Percentiles rank a stretch among this genome's conserved stretches.
Evolutionary conservation across 2,888 invertebrate species (phyloP).

Genomic region (Dorcus hopei): DNA sequence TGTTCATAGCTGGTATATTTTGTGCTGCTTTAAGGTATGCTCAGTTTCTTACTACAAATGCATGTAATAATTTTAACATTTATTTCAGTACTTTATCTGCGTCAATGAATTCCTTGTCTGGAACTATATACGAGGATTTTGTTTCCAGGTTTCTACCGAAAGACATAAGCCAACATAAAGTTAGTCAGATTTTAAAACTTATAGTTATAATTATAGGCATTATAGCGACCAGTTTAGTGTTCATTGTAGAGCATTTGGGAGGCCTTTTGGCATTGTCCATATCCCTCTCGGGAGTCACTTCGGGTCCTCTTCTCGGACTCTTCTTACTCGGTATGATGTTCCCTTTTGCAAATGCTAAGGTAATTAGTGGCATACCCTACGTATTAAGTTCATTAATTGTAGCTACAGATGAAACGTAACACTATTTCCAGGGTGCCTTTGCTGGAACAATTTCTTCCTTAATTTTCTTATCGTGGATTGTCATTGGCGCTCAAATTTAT

Average conservation of each 20-base stretch:
- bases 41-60: background rate
- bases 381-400: background rate
- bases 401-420: no score
- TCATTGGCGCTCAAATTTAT: constrained; percentile 30
- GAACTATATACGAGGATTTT: constrained; percentile 61
- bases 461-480: constrained; percentile 16
- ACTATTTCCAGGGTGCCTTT: constrained; percentile 3
- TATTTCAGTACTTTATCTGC: constrained; percentile 18
- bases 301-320: constrained; percentile 63
- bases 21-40: constrained; percentile 63
- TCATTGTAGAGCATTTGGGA: constrained; percentile 61
- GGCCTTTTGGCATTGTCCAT: constrained; percentile 63
- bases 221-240: constrained; percentile 69
- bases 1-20: constrained; percentile 70
- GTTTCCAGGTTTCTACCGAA: constrained; percentile 54
- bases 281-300: constrained; percentile 62
- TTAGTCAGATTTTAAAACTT: constrained; percentile 59
- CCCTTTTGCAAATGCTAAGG: constrained; percentile 60
- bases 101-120: constrained; percentile 56
- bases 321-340: constrained; percentile 67
- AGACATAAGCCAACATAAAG: constrained; percentile 51
- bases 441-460: constrained; percentile 8
- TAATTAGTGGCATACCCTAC: constrained; percentile 32
- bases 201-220: constrained; percentile 54
- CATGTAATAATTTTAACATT: no score